Base-by-base conservation (phyloP, 1,140 invertebrate genomes). In the Zophobas morio region DNA sequence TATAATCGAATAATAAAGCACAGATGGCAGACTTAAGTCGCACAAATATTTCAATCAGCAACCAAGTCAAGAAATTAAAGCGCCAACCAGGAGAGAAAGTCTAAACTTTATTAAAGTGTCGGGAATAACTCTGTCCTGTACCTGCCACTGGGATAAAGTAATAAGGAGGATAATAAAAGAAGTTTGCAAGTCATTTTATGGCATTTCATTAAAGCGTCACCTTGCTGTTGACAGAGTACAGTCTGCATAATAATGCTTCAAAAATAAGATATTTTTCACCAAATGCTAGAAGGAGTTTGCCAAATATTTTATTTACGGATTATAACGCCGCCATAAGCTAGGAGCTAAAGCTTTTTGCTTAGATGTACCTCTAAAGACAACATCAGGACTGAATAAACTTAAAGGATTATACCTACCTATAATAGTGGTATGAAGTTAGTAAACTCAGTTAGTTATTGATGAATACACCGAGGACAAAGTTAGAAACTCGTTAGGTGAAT, bases 151-250 rank as follows among this genome's bases (percentile, higher is more conserved):
- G 75, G 78, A 83, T 81, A 80, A 81, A 81, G 81, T 80, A 79
- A 81, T 80, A 82, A 83, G 81, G 76, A 77, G 78, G 80, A 82
- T 82, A 83, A 83, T 83, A 83, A 82, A 83, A 83, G 82, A 83
- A 83, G 79, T 83, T 83, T 81, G 81, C 80, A 83, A 81, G 79
- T 82, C 79, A 82, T 81, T 83, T 82, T 81, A 81, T 81, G 79
- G 78, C 79, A 80, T 83, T 83, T 83, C 81, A 82, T 82, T 81
- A 80, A 82, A 81, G 74, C 79, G 75, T 78, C 77, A 80, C 81
- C 79, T 75, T 78, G 56, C 63, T 60, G 72, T 75, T 75, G 76
- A 77, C 70, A 77, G 47, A 72, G 70, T 53, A 72, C 70, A 66
- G 60, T 46, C 60, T 66, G 60, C 60, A 66, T 66, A 66, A 66